phyloP scores from a whole-genome alignment of 2,797 vertebrate genomes.

The Buceros bicornis region DNA sequence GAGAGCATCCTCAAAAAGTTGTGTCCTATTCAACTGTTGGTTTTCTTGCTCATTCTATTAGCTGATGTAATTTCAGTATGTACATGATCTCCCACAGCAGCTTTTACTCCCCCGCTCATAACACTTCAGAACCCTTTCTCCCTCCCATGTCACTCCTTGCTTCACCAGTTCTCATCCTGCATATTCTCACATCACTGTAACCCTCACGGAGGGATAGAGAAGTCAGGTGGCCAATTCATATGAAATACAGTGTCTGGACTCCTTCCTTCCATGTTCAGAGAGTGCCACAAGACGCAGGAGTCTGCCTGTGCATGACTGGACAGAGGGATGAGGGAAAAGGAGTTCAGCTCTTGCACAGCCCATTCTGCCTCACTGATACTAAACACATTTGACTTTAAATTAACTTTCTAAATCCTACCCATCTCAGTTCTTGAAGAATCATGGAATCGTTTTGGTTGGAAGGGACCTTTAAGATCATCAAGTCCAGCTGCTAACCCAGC shows the following conservation, averaged over 20 bases:
- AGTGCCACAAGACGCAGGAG: too few species aligned
- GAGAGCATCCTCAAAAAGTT: neutral
- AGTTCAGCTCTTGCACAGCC: neutral
- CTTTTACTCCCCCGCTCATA: neutral
- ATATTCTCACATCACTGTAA: neutral
- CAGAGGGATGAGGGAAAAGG: neutral
- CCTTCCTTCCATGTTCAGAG: neutral
- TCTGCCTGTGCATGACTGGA: neutral
- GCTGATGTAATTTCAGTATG: neutral
- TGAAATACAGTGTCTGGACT: neutral
- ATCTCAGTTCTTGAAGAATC: neutral
- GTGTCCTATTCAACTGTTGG: neutral
- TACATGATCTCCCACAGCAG: neutral
- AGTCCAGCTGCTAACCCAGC: too few species aligned
- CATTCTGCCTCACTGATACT: neutral
- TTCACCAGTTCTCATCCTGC: neutral
- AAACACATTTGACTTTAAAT: neutral
- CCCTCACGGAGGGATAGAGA: neutral
- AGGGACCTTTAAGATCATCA: too few species aligned
- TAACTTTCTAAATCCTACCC: neutral
- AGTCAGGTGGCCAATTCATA: neutral
- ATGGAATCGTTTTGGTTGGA: neutral
- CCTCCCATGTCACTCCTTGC: neutral
- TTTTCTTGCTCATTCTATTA: neutral
- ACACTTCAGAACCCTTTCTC: neutral